Conservation (phyloP, 2,113 vertebrate genomes). For the Aphelocoma coerulescens region DNA sequence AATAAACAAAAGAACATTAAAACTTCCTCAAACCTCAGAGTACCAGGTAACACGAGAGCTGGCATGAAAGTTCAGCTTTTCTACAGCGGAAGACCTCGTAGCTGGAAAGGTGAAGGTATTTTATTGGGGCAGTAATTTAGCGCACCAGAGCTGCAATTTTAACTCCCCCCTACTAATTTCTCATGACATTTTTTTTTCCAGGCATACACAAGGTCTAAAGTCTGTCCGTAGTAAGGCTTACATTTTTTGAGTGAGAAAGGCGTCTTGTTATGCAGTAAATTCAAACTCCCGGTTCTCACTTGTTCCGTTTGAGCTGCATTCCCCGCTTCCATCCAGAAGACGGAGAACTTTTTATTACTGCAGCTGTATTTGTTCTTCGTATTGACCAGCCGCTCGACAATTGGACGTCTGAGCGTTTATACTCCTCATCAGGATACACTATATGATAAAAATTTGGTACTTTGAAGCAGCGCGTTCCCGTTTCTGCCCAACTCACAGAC, state of each 20-base stretch:
- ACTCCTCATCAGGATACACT: background rate
- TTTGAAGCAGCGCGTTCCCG: background rate
- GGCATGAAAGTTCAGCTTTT: background rate
- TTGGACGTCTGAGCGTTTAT: accelerated
- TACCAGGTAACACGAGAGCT: background rate
- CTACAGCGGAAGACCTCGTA: background rate
- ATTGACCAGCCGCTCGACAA: background rate
- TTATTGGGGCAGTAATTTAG: background rate
- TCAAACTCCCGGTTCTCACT: background rate
- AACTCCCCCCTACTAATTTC: background rate
- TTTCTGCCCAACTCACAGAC: background rate
- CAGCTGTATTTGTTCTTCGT: background rate
- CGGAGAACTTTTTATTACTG: background rate
- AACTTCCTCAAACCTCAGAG: background rate
- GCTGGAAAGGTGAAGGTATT: background rate
- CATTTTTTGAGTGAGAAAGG: background rate
- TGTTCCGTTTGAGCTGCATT: background rate
- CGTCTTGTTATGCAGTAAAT: background rate
- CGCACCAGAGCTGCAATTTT: background rate
- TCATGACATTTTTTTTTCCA: background rate
- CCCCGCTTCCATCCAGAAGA: background rate
- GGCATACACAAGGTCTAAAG: background rate
- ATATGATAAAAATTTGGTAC: accelerated
- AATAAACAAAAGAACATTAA: background rate
- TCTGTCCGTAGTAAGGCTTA: accelerated